Evolutionary conservation across 2,888 invertebrate species (phyloP), one percentile per base, ranked within the genome.

Genomic region (Erebia palarica): DNA sequence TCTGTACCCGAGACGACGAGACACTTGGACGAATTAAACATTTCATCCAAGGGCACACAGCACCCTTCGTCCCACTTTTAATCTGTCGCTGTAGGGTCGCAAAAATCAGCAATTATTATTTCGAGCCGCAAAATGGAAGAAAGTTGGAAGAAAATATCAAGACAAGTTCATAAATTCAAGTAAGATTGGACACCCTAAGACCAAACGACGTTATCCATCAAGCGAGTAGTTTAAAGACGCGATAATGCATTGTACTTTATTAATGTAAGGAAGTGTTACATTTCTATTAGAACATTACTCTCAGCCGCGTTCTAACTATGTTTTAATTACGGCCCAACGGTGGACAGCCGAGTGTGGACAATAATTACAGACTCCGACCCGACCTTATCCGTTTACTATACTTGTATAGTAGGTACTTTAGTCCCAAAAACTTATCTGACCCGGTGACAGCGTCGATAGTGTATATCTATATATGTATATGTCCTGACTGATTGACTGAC

Each of bases 231-330:
- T 76, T 81, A 83, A 83, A 84, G 84, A 83, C 77, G 81, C 80
- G 84, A 84, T 84, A 84, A 84, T 79, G 72, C 78, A 75, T 74
- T 74, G 75, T 79, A 78, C 79, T 81, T 82, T 81, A 85, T 84
- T 85, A 86, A 84, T 84, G 86, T 86, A 86, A 90, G 89, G 85
- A 86, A 82, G 85, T 84, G 85, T 84, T 86, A 89, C 87, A 89
- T 92, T 91, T 92, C 91, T 92, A 92, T 92, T 91, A 91, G 78
- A 81, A 81, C 87, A 90, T 90, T 47, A 88, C 88, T 89, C 88
- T 86, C 84, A 84, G 84, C 79, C 76, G 80, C 82, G 79, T 78
- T 82, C 86, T 92, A 92, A 92, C 90, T 92, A 92, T 89, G 86
- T 92, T 92, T 92, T 92, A 92, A 92, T 92, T 92, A 89, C 83